Base-by-base conservation (phyloP, 2,113 vertebrate species). In the Ailuropoda melanoleuca region DNA sequence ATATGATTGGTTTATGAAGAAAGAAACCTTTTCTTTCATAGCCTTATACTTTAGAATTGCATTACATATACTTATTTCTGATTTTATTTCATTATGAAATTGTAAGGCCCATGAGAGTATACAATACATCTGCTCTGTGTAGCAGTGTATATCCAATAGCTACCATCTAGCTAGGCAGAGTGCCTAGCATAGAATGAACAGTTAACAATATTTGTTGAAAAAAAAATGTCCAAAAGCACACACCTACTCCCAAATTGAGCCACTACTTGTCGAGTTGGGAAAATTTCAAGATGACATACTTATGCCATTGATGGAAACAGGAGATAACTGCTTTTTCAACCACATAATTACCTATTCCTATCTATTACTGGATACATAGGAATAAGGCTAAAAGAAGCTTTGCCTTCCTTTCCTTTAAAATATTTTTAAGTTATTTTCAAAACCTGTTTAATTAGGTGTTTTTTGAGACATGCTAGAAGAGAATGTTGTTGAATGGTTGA, bases 291-390 rank as follows among this genome's bases (percentile, higher is more conserved):
- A n/a, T 55, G 13, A n/a, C 3, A 37, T 66, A 37, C 31, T 39
- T 53, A 77, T 1, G 3, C 1, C n/a, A 10, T 75, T 96, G 62
- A 86, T 23, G 50, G 64, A 81, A 70, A 46, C 3, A 66, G 26
- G 9, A 37, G 17, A 60, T 58, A 50, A 15, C 6, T 62, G 5
- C 60, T 74, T 93, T 93, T 29, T 26, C 19, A 96, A 46, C 3
- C 6, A 34, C 1, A 34, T 0, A 24, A 26, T 50, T 39, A 14
- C 24, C 26, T 46, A 39, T 17, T 37, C 66, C 0, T 11, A 6
- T 17, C 15, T 12, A 37, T 3, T 13, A 1, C 29, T 34, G 46
- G 3, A 1, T n/a, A 21, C 4, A 77, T 2, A 78, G 13, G 10
- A 74, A n/a, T 9, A 46, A 90, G 26, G 1, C 1, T 37, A 82